Percentiles rank a stretch among this genome's conserved stretches.
phyloP scores from a whole-genome alignment of 2,113 vertebrate species.

The Redunca redunca region DNA sequence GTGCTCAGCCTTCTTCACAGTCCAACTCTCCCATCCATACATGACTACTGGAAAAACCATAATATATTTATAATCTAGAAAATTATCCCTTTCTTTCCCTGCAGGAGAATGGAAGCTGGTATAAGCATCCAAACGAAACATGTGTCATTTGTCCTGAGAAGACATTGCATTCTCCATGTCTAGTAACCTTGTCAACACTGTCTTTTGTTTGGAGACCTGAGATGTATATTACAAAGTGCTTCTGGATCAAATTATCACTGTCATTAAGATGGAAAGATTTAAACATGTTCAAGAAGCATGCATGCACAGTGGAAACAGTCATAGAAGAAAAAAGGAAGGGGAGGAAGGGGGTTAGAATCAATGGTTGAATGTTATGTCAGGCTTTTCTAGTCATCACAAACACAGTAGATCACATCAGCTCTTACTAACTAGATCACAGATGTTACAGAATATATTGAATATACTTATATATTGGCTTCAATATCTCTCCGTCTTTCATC shows the following conservation, averaged over 20 bases:
- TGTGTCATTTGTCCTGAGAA: constrained; percentile 41
- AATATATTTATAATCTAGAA: constrained; percentile 54
- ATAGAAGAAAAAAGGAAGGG: background rate
- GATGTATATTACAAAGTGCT: constrained; percentile 24
- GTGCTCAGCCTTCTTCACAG: no score
- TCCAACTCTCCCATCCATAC: no score
- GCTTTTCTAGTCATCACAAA: background rate
- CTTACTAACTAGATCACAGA: background rate
- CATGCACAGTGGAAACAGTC: background rate
- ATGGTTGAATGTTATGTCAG: background rate
- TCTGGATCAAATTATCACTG: background rate
- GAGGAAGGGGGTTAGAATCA: background rate
- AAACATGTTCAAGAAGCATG: background rate
- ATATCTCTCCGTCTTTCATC: background rate
- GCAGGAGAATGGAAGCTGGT: constrained; percentile 50
- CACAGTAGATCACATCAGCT: background rate
- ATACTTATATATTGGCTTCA: background rate
- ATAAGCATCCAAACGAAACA: constrained; percentile 55
- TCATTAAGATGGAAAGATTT: background rate
- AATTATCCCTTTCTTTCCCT: background rate
- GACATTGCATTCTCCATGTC: background rate
- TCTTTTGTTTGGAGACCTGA: constrained; percentile 36
- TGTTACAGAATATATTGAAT: background rate
- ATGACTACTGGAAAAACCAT: background rate
- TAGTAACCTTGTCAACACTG: constrained; percentile 41